These are phyloP conservation scores for Mycteria americana DNA, from an alignment of 2,797 vertebrate genomes.

Conservation along the genomic window DNA sequence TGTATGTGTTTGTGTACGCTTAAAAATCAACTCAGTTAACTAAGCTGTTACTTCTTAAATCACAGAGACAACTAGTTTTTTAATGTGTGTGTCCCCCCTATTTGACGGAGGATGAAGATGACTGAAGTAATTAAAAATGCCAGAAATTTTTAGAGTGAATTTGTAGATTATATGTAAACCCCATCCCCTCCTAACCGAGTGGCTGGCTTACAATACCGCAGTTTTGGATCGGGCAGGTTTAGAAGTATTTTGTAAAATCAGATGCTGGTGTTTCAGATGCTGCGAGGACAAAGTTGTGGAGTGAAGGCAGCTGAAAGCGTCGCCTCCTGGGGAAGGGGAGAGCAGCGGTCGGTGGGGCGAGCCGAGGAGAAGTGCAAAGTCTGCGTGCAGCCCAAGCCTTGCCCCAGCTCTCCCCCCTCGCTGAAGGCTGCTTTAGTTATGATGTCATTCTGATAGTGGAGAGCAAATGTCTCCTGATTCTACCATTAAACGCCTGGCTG, in stretches of 20 bases:
- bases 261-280: neutral
- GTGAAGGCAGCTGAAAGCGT: neutral
- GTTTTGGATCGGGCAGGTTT: constrained; percentile 7
- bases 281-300: neutral
- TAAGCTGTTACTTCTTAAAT: neutral
- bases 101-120: constrained; percentile 15
- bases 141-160: constrained; percentile 2
- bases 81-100: neutral
- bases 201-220: neutral
- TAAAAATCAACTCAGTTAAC: constrained; percentile 6
- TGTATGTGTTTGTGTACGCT: neutral
- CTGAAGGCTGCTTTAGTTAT: constrained; percentile 84
- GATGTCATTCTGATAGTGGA: constrained; percentile 87
- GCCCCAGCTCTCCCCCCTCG: constrained; percentile 66
- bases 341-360: neutral
- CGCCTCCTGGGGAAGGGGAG: neutral
- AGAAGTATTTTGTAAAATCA: neutral
- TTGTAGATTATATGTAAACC: neutral
- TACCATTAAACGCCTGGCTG: constrained; percentile 88
- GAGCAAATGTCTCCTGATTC: constrained; percentile 90
- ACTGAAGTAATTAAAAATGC: constrained; percentile 40
- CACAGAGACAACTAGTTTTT: neutral
- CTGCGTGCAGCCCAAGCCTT: constrained; percentile 16
- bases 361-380: constrained; percentile 28
- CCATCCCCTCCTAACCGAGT: neutral